These are phyloP conservation scores for Coenonympha arcania DNA, from an alignment of 2,888 invertebrate genomes.

Conservation along the genomic window DNA sequence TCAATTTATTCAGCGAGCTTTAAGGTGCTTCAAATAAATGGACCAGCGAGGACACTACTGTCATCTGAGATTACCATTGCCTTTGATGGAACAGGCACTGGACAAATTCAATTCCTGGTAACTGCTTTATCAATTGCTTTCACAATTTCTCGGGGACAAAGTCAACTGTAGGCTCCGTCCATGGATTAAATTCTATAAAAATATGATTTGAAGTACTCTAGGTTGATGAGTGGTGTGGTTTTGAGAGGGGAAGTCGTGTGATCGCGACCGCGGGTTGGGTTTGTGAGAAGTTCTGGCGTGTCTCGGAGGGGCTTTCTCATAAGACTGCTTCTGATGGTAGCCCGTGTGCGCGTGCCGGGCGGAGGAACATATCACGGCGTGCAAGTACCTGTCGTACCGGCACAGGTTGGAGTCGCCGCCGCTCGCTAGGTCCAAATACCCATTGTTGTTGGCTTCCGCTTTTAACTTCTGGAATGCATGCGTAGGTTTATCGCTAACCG, in stretches of 20 bases:
- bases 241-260: conserved; percentile 51
- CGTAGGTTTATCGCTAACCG: conserved; percentile 63
- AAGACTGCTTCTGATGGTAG: conserved; percentile 60
- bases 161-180: conserved; percentile 40
- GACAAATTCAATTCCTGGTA: neutral
- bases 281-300: conserved; percentile 38
- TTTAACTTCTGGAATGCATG: conserved; percentile 59
- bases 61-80: no score
- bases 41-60: no score
- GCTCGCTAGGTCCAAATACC: conserved; percentile 76
- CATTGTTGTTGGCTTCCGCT: conserved; percentile 61
- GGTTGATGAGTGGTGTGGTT: conserved; percentile 49
- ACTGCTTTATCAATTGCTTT: conserved; percentile 4
- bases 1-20: no score
- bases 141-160: conserved; percentile 35
- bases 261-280: conserved; percentile 48
- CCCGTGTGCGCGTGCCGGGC: conserved; percentile 66
- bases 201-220: conserved; percentile 66
- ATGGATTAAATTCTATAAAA: conserved; percentile 60
- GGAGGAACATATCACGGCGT: conserved; percentile 76
- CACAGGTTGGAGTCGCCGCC: conserved; percentile 74
- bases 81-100: no score
- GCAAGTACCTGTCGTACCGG: conserved; percentile 76
- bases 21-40: no score
- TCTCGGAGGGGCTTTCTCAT: conserved; percentile 38